These are phyloP conservation scores for Drosophila varians DNA, from an alignment of 1,140 invertebrate genomes.

Conservation along the genomic window DNA sequence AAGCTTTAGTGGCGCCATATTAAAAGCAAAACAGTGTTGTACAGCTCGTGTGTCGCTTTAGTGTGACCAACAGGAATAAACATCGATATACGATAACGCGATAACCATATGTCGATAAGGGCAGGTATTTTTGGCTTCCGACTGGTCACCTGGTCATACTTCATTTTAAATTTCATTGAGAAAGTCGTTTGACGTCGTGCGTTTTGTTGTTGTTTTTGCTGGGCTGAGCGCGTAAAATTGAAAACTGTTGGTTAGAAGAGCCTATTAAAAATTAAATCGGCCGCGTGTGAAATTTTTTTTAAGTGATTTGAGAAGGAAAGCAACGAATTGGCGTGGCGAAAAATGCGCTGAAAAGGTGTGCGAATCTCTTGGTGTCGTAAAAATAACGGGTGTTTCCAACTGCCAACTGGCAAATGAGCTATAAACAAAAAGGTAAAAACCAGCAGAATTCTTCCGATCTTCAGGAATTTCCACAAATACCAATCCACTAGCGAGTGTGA, in stretches of 20 bases:
- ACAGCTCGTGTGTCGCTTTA: too few relatives aligned
- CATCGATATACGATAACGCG: too few relatives aligned
- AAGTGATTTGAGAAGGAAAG: background rate
- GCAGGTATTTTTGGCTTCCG: background rate
- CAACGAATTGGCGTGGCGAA: background rate
- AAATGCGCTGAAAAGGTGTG: conserved; percentile 1
- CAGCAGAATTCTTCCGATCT: conserved; percentile 11
- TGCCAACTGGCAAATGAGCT: conserved; percentile 17
- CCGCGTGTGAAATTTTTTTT: background rate
- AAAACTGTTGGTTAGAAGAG: background rate
- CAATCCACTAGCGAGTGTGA: background rate
- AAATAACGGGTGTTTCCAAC: background rate
- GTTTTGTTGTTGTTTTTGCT: background rate
- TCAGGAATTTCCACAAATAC: conserved; percentile 26
- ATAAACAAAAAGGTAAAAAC: conserved; percentile 48
- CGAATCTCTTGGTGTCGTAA: background rate
- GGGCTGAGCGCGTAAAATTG: conserved; percentile 1
- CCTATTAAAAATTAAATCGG: background rate
- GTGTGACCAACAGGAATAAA: too few relatives aligned
- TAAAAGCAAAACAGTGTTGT: too few relatives aligned
- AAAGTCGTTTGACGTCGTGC: conserved; percentile 1
- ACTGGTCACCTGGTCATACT: background rate
- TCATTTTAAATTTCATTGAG: background rate
- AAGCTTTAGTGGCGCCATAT: too few relatives aligned
- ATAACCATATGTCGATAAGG: too few relatives aligned